phyloP scores from a whole-genome alignment of 1,140 invertebrate species.

The Amyelois transitella region DNA sequence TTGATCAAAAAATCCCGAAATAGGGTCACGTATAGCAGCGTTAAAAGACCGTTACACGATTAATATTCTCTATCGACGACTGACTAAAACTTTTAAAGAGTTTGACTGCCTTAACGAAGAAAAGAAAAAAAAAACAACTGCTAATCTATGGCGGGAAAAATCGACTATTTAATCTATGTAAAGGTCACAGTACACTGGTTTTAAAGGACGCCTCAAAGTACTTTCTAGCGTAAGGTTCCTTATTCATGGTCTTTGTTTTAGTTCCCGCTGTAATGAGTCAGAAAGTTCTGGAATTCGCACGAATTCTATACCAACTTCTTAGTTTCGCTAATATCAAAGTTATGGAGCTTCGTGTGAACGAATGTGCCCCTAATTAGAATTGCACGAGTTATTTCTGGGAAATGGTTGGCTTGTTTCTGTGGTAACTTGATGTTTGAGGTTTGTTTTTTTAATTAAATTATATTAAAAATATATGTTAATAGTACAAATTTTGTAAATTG shows the following conservation, averaged over 20 bases:
- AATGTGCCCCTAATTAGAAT: background rate
- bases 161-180: background rate
- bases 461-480: too few species aligned
- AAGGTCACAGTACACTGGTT: conserved; percentile 2
- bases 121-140: too few species aligned
- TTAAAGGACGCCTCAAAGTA: conserved; percentile 14
- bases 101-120: too few species aligned
- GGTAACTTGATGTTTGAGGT: background rate
- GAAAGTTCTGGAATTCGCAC: conserved; percentile 16
- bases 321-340: conserved; percentile 16
- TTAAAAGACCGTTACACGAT: conserved; percentile 12
- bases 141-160: background rate
- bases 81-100: too few species aligned
- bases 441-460: background rate
- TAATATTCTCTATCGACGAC: too few species aligned
- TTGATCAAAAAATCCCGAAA: too few species aligned
- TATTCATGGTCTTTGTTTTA: conserved; percentile 26
- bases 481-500: too few species aligned
- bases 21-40: conserved; percentile 11
- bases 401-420: background rate
- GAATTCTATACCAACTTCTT: conserved; percentile 7
- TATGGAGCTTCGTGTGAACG: conserved; percentile 10
- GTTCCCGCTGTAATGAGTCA: conserved; percentile 25
- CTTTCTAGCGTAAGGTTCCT: conserved; percentile 25
- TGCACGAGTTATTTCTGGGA: background rate